Conservation (phyloP, 2,797 vertebrate species). For the Corythornis leucogaster region DNA sequence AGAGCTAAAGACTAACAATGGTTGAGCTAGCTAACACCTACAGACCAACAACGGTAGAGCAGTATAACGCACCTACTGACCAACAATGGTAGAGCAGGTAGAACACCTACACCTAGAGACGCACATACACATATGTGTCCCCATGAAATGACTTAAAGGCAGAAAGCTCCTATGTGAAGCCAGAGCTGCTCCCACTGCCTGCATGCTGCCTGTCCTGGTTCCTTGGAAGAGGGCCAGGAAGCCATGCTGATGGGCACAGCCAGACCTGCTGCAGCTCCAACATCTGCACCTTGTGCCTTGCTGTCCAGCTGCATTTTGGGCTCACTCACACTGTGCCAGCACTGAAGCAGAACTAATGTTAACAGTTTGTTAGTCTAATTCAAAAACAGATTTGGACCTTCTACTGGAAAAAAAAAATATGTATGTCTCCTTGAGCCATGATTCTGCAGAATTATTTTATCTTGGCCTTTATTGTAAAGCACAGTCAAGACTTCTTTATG, state of each 20-base stretch:
- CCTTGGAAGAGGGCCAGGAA: fast-evolving
- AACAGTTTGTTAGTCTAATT: neutral
- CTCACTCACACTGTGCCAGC: fast-evolving
- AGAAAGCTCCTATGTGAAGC: neutral
- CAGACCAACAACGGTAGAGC: no score
- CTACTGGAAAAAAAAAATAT: neutral
- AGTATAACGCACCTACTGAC: no score
- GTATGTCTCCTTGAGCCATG: neutral
- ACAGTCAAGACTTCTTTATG: neutral
- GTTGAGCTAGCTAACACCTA: no score
- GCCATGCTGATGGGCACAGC: neutral
- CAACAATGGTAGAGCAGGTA: neutral
- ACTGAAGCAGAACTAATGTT: neutral
- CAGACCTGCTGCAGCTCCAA: fast-evolving
- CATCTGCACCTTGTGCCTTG: fast-evolving
- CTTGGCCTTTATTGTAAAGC: neutral
- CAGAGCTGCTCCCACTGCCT: neutral
- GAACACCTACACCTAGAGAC: neutral
- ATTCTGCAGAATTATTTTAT: neutral
- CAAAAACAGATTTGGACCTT: neutral
- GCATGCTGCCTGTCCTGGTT: neutral
- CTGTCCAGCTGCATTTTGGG: fast-evolving
- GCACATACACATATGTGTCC: no score
- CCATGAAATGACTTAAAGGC: fast-evolving
- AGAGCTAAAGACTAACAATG: no score